Evolutionary conservation across 2,888 invertebrate genomes (phyloP).

Genomic region (Camponotus fellah): DNA sequence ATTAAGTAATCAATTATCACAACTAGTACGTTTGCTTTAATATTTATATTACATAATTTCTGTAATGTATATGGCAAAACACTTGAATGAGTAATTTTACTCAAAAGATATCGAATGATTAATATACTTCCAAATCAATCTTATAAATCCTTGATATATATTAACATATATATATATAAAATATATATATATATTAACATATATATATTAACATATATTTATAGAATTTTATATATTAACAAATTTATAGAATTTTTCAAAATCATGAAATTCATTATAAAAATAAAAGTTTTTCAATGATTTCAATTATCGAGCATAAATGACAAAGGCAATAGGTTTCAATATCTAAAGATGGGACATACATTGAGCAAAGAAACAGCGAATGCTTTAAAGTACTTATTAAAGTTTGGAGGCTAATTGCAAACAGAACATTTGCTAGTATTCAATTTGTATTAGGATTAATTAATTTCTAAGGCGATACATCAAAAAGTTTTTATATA

Average conservation of each 20-base stretch:
- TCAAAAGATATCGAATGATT: neutral
- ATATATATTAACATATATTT: too few relatives aligned
- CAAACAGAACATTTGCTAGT: neutral
- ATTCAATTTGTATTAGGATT: neutral
- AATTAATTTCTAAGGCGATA: neutral
- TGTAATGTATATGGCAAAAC: slow-evolving; percentile 16
- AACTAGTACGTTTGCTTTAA: slow-evolving; percentile 53
- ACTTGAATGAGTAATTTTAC: slow-evolving; percentile 16
- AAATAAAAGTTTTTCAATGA: neutral
- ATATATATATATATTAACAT: too few relatives aligned
- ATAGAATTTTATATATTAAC: neutral
- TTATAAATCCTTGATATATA: neutral
- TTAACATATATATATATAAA: neutral
- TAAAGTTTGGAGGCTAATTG: neutral
- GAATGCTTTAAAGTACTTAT: neutral
- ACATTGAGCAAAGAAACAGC: neutral
- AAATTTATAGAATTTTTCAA: neutral
- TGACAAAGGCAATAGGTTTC: neutral
- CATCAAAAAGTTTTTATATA: neutral
- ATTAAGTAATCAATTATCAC: slow-evolving; percentile 65
- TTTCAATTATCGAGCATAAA: neutral
- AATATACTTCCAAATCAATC: neutral
- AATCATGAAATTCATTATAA: neutral
- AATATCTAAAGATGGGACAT: neutral
- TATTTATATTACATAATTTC: slow-evolving; percentile 21